Conservation (phyloP, 2,797 vertebrate genomes). For the Malacoctenus gilli region DNA sequence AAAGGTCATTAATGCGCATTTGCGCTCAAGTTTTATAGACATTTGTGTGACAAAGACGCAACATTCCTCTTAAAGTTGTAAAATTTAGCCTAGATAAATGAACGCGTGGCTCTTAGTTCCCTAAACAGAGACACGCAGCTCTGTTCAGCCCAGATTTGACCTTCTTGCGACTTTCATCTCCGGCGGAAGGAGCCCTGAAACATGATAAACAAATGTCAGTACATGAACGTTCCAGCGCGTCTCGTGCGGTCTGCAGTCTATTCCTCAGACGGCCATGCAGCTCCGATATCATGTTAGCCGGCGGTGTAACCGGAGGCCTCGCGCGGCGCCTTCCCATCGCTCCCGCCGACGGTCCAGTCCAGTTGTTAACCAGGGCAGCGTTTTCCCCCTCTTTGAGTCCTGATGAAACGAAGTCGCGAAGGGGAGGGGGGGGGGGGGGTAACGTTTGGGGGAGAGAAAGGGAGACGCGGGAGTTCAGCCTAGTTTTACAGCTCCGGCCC, state of each 20-base stretch:
- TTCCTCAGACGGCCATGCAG: conserved; percentile 2
- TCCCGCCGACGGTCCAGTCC: conserved; percentile 46
- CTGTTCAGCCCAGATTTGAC: conserved; percentile 11
- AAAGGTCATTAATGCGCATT: too few species aligned
- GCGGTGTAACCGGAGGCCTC: too few species aligned
- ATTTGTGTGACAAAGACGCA: too few species aligned
- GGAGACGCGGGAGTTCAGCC: conserved; percentile 59
- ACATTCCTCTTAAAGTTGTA: too few species aligned
- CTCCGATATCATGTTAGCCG: conserved; percentile 8
- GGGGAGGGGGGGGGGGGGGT: conserved; percentile 53
- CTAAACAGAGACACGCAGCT: too few species aligned
- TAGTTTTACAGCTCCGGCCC: conserved; percentile 57
- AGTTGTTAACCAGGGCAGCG: conserved; percentile 61
- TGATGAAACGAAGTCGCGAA: conserved; percentile 26
- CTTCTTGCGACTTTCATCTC: conserved; percentile 31
- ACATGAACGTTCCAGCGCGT: conserved; percentile 5
- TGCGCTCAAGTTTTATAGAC: too few species aligned
- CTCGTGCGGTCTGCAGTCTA: conserved; percentile 12
- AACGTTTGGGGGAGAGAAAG: conserved; percentile 4
- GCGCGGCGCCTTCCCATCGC: conserved; percentile 17
- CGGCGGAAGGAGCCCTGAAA: conserved; percentile 1
- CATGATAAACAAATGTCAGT: conserved; percentile 8
- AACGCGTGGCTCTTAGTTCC: too few species aligned
- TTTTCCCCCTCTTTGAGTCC: conserved; percentile 33
- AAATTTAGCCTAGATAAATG: too few species aligned